phyloP scores from a whole-genome alignment of 2,888 invertebrate genomes.

The Plemyria rubiginata region DNA sequence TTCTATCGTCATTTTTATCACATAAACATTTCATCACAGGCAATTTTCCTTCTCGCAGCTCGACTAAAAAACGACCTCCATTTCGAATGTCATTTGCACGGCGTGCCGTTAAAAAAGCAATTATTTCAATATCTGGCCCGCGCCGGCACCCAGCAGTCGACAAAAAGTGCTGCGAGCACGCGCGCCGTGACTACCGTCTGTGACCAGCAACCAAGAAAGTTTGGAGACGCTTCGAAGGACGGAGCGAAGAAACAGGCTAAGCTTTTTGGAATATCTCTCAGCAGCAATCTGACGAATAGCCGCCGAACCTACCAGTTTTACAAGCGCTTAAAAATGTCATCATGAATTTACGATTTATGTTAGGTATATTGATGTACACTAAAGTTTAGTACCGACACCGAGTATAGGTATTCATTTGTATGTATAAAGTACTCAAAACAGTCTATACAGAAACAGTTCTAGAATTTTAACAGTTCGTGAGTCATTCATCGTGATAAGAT shows the following conservation, averaged over 20 bases:
- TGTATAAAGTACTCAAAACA: no score
- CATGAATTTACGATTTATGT: no score
- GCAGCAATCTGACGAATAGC: background rate
- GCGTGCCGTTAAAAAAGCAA: constrained; percentile 83
- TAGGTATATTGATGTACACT: no score
- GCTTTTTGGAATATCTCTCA: background rate
- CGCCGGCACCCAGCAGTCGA: constrained; percentile 66
- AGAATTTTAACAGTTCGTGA: constrained; percentile 6
- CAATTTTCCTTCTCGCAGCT: constrained; percentile 75
- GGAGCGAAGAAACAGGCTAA: background rate
- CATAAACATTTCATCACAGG: constrained; percentile 76
- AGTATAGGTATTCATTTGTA: background rate
- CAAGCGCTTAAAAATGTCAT: no score
- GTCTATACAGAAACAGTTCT: background rate
- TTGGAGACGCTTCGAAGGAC: constrained; percentile 71
- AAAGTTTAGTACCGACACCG: no score
- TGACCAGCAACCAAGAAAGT: constrained; percentile 66
- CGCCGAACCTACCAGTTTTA: no score
- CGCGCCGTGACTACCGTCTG: constrained; percentile 67
- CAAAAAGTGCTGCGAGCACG: constrained; percentile 78
- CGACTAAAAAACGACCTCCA: constrained; percentile 80
- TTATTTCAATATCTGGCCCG: constrained; percentile 82
- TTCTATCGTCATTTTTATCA: constrained; percentile 50
- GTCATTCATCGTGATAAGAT: constrained; percentile 22
- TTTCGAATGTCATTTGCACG: constrained; percentile 85